A percentile compares a stretch with the other conserved stretches of the same genome.
phyloP scores from a whole-genome alignment of 1,140 invertebrate species.

The Sitobion miscanthi region DNA sequence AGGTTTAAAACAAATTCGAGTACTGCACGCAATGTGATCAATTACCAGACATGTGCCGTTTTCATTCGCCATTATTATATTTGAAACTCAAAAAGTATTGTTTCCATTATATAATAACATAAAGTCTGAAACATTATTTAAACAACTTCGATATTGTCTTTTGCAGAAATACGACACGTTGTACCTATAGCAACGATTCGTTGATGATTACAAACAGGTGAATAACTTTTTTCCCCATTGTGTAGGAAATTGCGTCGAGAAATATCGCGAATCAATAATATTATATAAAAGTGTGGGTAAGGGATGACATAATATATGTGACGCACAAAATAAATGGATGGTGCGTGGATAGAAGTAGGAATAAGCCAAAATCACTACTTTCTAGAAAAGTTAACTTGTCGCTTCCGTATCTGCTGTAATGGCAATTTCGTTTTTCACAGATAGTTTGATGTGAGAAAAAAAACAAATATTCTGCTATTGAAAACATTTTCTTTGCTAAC shows the following conservation, averaged over 20 bases:
- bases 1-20: background rate
- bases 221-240: background rate
- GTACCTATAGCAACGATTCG: no score
- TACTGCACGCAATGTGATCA: background rate
- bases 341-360: background rate
- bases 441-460: background rate
- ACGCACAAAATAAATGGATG: background rate
- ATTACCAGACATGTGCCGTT: no score
- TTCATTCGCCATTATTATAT: no score
- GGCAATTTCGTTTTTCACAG: background rate
- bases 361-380: background rate
- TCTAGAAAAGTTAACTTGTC: background rate
- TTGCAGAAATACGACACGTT: no score
- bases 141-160: no score
- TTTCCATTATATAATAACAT: no score
- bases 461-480: background rate
- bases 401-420: background rate
- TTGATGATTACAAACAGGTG: no score
- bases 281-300: background rate
- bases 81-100: no score
- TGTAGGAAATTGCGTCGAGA: background rate
- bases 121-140: no score
- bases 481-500: background rate
- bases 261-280: background rate
- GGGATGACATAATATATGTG: background rate